A percentile compares a stretch with the other conserved stretches of the same genome.
Evolutionary conservation across 2,888 invertebrate genomes (phyloP).

Genomic region (Rhaphigaster nebulosa): DNA sequence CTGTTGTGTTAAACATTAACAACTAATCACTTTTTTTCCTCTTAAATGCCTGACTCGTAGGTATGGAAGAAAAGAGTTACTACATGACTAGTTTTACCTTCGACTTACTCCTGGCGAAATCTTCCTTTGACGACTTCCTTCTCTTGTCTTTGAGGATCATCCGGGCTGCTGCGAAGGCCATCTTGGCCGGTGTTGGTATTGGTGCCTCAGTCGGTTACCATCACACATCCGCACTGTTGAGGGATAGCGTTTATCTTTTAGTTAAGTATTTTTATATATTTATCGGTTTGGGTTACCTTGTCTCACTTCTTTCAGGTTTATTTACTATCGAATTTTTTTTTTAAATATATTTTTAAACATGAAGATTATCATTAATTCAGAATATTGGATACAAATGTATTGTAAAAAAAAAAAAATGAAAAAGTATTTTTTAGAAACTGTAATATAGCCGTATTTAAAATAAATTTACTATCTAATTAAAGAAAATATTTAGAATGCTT

Average conservation of each 20-base stretch:
- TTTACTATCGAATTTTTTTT: neutral
- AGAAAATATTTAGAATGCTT: too few species aligned
- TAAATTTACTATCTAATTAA: too few species aligned
- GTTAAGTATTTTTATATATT: neutral
- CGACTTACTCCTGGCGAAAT: conserved; percentile 83
- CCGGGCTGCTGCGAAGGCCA: conserved; percentile 88
- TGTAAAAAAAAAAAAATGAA: too few species aligned
- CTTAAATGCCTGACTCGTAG: neutral
- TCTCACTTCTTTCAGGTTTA: conserved; percentile 31
- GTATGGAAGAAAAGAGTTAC: neutral
- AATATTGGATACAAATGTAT: too few species aligned
- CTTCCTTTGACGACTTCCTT: conserved; percentile 85
- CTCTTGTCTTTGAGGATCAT: conserved; percentile 88
- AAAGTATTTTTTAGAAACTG: too few species aligned
- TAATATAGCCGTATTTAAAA: too few species aligned
- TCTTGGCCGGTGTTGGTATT: conserved; percentile 67
- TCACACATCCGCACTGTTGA: conserved; percentile 29
- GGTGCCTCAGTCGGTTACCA: conserved; percentile 32
- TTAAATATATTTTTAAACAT: too few species aligned
- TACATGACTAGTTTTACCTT: conserved; percentile 75
- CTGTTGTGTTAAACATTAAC: too few species aligned
- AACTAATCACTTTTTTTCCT: too few species aligned
- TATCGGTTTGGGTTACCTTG: neutral
- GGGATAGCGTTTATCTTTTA: neutral
- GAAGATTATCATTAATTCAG: neutral